Base-by-base conservation (phyloP, 30 jellyfish, hydroid and myxozoan species). In the Hydractinia echinata region DNA sequence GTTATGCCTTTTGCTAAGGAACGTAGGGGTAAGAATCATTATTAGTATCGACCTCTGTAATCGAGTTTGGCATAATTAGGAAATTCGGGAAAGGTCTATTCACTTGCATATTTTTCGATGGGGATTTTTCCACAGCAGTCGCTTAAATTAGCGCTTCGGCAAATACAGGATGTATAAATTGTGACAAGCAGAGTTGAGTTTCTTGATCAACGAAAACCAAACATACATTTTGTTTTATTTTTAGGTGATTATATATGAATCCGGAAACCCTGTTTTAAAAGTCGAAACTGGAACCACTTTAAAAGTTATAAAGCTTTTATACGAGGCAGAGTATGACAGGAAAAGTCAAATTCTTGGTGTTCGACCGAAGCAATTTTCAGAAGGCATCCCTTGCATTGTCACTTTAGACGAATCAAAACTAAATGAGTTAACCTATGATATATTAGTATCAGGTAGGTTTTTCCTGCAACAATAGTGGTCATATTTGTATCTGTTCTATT, bases 221-320 rank as follows among this genome's bases (percentile, higher is more conserved):
- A 30, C 44, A n/a, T n/a, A n/a, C n/a, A n/a, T n/a, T n/a, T n/a
- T n/a, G 10, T 56, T 15, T 61, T 64, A 62, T 10, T 72, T 83
- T 20, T 69, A 92, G 98, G 98, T 92, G 51, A 87, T 89, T 8
- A 87, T 92, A 39, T 87, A 61, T 76, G 84, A 79, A 60, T 94
- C 95, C 18, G 95, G 95, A 6, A 81, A 44, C 68, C 95, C 98
- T 55, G 96, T 92, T 1, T 51, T 92, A 48, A 83, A 87, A 70
- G 98, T 92, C 14, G 98, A 92, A 64, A 87, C 80, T 39, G 98
- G 98, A 56, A 92, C 98, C 15, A 85, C 96, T 0, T 82, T 92
- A 70, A 95, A 95, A 13, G 98, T 92, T 0, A 56, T 88, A 15
- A 92, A 92, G 60, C 61, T 92, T 44, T 83, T 92, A 14, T 87